phyloP scores from a whole-genome alignment of 2,113 vertebrate genomes.

The Trogon surrucura region DNA sequence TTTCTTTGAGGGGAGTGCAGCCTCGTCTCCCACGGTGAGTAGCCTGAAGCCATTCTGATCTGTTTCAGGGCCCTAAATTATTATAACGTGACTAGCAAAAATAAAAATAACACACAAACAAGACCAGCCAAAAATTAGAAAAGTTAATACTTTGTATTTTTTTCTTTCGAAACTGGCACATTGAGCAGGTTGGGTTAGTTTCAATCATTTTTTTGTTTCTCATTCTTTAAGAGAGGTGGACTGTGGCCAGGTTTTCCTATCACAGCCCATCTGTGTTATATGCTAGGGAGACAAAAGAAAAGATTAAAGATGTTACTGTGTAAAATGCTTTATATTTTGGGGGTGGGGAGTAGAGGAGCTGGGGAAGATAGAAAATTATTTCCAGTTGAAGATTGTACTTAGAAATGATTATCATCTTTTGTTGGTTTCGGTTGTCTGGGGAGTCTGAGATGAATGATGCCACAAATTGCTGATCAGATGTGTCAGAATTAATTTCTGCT shows the following conservation, averaged over 20 bases:
- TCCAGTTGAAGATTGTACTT: constrained; percentile 64
- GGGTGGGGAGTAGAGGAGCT: neutral
- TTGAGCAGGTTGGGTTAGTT: constrained; percentile 32
- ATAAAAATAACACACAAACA: constrained; percentile 1
- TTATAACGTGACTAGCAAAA: neutral
- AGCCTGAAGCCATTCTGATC: neutral
- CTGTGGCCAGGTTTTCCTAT: constrained; percentile 65
- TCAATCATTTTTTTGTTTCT: constrained; percentile 32
- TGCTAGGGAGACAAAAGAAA: constrained; percentile 61
- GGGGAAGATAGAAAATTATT: constrained; percentile 66
- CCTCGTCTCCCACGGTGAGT: neutral
- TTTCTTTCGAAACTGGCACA: constrained; percentile 24
- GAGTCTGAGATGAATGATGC: constrained; percentile 68
- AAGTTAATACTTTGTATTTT: neutral
- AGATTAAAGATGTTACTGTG: constrained; percentile 64
- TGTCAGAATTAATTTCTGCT: constrained; percentile 74
- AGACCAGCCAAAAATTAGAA: neutral
- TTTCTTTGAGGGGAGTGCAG: neutral
- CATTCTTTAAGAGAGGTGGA: constrained; percentile 61
- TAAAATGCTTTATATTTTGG: constrained; percentile 55
- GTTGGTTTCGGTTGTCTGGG: constrained; percentile 58
- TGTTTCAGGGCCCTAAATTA: neutral
- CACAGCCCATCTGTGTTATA: constrained; percentile 57
- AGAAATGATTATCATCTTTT: constrained; percentile 65
- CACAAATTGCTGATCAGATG: constrained; percentile 72